Percentiles rank a stretch among this genome's conserved stretches.
These are phyloP conservation scores for Conopomorpha cramerella DNA, from an alignment of 1,140 invertebrate species.

Conservation along the genomic window DNA sequence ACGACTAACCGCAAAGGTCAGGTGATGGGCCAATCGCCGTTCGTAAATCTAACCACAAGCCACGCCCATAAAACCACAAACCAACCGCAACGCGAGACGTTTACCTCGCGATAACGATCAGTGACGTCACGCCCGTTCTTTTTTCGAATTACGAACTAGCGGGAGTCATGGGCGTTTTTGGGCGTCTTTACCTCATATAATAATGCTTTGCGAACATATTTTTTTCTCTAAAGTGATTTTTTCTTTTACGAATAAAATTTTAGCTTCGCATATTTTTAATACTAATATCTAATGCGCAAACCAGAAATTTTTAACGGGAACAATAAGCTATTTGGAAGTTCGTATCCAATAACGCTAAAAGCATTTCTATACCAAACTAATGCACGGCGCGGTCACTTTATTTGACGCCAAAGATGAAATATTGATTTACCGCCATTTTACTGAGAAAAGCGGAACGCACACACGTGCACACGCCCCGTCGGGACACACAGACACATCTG, in stretches of 20 bases:
- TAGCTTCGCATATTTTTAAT: too few relatives aligned
- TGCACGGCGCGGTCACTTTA: slow-evolving; percentile 38
- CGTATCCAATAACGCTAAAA: too few relatives aligned
- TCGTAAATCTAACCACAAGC: slow-evolving; percentile 53
- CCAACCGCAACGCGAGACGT: slow-evolving; percentile 57
- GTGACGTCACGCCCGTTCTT: slow-evolving; percentile 24
- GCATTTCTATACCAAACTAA: too few relatives aligned
- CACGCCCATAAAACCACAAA: slow-evolving; percentile 53
- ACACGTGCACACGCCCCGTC: slow-evolving; percentile 14
- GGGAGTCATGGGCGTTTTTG: too few relatives aligned
- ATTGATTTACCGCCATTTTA: slow-evolving; percentile 40
- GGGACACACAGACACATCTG: slow-evolving; percentile 45
- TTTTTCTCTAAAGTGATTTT: too few relatives aligned
- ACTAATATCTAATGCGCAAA: too few relatives aligned
- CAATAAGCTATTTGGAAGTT: too few relatives aligned
- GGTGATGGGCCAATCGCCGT: slow-evolving; percentile 47
- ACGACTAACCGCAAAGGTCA: slow-evolving; percentile 55
- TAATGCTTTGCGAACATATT: too few relatives aligned
- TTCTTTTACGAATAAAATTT: too few relatives aligned
- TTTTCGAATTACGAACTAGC: slow-evolving; percentile 18
- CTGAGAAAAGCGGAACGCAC: slow-evolving; percentile 40
- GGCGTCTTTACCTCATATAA: too few relatives aligned
- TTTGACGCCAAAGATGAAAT: slow-evolving; percentile 51
- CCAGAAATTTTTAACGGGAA: too few relatives aligned
- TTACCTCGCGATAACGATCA: slow-evolving; percentile 45